A percentile compares a stretch with the other conserved stretches of the same genome.
Conservation (phyloP, 1,140 invertebrate genomes). For the Homarus americanus region DNA sequence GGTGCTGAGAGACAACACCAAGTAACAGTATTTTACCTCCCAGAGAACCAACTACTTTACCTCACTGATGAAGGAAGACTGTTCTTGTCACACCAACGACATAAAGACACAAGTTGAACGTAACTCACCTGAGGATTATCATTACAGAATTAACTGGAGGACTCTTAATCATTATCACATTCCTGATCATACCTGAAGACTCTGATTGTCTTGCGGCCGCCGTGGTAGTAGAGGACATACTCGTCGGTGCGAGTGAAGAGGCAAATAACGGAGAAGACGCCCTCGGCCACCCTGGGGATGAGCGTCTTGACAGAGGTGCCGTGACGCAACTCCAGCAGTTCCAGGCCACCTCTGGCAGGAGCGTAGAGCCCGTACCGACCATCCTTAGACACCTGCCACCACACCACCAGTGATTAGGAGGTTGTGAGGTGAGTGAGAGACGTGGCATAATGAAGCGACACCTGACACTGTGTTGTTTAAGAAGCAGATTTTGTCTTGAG, state of each 20-base stretch:
- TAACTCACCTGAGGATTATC: no score
- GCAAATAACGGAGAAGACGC: conserved; percentile 96
- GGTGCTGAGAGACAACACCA: no score
- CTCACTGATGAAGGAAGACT: no score
- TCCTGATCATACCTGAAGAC: conserved; percentile 86
- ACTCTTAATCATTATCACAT: no score
- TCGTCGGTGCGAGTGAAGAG: conserved; percentile 96
- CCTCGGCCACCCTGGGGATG: conserved; percentile 89
- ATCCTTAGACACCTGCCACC: conserved; percentile 86
- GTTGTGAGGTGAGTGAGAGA: no score
- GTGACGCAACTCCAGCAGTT: conserved; percentile 83
- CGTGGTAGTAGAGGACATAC: conserved; percentile 98
- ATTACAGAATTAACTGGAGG: no score
- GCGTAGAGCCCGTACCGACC: conserved; percentile 96
- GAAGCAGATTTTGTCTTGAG: no score
- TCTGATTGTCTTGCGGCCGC: conserved; percentile 93
- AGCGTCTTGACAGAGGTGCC: conserved; percentile 79
- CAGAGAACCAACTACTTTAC: no score
- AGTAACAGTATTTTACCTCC: no score
- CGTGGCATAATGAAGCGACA: neutral
- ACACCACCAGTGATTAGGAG: conserved; percentile 82
- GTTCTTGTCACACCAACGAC: no score
- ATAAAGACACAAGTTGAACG: no score
- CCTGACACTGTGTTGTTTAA: no score
- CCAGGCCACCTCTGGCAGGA: conserved; percentile 93